Evolutionary conservation across 2,113 vertebrate genomes (phyloP).

Genomic region (Andinoacara biseriatus): DNA sequence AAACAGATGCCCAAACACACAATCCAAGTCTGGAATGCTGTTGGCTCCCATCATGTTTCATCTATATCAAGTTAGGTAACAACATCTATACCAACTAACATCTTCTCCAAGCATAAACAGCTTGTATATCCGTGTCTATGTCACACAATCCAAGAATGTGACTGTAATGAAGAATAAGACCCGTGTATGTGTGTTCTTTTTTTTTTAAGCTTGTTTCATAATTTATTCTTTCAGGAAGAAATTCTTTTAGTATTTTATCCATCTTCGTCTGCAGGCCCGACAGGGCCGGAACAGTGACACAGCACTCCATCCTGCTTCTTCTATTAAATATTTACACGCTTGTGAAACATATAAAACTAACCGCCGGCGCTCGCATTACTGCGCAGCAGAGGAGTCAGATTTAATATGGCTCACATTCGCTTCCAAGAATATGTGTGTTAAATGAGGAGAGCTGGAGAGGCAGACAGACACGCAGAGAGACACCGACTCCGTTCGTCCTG

Average conservation of each 20-base stretch:
- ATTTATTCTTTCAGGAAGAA: slow-evolving; percentile 62
- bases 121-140: slow-evolving; percentile 52
- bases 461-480: slow-evolving; percentile 32
- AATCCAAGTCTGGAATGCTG: slow-evolving; percentile 52
- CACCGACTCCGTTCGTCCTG: background rate
- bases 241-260: slow-evolving; percentile 27
- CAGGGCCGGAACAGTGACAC: slow-evolving; percentile 68
- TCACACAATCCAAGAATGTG: slow-evolving; percentile 49
- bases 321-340: slow-evolving; percentile 82
- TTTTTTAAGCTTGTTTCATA: slow-evolving; percentile 43
- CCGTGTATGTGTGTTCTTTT: slow-evolving; percentile 25
- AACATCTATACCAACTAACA: slow-evolving; percentile 63
- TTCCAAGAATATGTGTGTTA: slow-evolving; percentile 76
- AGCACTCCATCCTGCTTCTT: slow-evolving; percentile 64
- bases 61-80: slow-evolving; percentile 50
- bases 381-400: slow-evolving; percentile 70
- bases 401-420: slow-evolving; percentile 75
- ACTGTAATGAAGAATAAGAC: slow-evolving; percentile 37
- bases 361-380: slow-evolving; percentile 66
- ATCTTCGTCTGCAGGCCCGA: slow-evolving; percentile 44
- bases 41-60: slow-evolving; percentile 45
- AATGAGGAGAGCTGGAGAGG: slow-evolving; percentile 54
- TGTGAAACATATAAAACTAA: slow-evolving; percentile 79
- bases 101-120: slow-evolving; percentile 63
- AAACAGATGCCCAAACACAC: slow-evolving; percentile 40